Percentiles rank a stretch among this genome's conserved stretches.
These are phyloP conservation scores for Calosoma granatense DNA, from an alignment of 1,140 invertebrate species.

Conservation along the genomic window DNA sequence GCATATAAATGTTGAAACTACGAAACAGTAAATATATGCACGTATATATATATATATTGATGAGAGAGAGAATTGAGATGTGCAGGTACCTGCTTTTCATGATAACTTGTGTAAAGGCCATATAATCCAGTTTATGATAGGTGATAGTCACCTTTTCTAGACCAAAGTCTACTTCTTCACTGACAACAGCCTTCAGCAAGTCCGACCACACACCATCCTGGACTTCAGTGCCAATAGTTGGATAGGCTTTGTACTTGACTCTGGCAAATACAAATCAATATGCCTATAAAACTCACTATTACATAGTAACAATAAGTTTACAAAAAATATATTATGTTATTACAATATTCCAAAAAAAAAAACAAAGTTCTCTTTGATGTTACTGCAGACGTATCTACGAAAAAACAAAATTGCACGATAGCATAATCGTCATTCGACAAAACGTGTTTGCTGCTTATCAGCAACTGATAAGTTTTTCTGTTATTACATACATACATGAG, in stretches of 20 bases:
- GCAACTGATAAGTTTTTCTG: too few relatives aligned
- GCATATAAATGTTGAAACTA: slow-evolving; percentile 53
- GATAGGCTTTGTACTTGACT: slow-evolving; percentile 35
- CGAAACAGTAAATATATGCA: neutral
- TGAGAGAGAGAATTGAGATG: neutral
- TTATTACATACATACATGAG: too few relatives aligned
- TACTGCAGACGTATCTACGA: too few relatives aligned
- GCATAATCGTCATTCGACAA: too few relatives aligned
- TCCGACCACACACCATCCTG: slow-evolving; percentile 47
- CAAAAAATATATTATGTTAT: neutral
- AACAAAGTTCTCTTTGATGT: too few relatives aligned
- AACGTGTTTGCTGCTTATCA: too few relatives aligned
- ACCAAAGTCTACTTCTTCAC: slow-evolving; percentile 44
- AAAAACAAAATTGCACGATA: too few relatives aligned
- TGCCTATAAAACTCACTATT: slow-evolving; percentile 5
- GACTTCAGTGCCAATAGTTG: slow-evolving; percentile 43
- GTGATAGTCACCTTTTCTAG: slow-evolving; percentile 46
- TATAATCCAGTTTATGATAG: slow-evolving; percentile 38
- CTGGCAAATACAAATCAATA: slow-evolving; percentile 27
- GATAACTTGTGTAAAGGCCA: slow-evolving; percentile 38
- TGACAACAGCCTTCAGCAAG: slow-evolving; percentile 44
- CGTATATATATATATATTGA: neutral
- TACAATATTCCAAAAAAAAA: too few relatives aligned
- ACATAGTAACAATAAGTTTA: too few relatives aligned
- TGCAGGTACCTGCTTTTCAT: slow-evolving; percentile 9